Percentiles rank a stretch among this genome's conserved stretches.
Evolutionary conservation across 2,797 vertebrate species (phyloP).

Genomic region (Cirrhinus molitorella): DNA sequence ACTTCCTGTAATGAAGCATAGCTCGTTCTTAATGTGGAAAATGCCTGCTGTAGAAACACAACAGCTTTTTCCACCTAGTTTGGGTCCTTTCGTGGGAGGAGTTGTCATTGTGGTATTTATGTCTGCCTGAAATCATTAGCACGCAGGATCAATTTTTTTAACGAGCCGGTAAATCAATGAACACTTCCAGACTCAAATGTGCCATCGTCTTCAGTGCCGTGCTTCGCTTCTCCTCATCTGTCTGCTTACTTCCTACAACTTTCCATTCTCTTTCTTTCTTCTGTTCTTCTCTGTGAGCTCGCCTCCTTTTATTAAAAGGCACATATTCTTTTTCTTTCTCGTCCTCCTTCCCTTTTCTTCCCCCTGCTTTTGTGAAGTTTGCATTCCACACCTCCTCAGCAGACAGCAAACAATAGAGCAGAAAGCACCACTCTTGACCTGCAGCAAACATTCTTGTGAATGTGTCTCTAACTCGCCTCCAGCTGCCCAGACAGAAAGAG

Average conservation of each 20-base stretch:
- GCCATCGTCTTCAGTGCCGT: conserved; percentile 10
- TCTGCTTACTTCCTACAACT: conserved; percentile 8
- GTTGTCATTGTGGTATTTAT: conserved; percentile 75
- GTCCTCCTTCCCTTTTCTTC: conserved; percentile 64
- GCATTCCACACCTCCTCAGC: conserved; percentile 83
- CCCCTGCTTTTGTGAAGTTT: conserved; percentile 76
- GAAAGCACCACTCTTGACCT: conserved; percentile 76
- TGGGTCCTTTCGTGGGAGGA: conserved; percentile 49
- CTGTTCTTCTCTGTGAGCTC: conserved; percentile 13
- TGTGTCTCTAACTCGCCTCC: conserved; percentile 55
- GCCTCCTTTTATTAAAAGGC: conserved; percentile 52
- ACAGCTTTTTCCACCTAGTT: conserved; percentile 14
- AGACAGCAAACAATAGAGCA: conserved; percentile 80
- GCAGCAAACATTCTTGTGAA: conserved; percentile 80
- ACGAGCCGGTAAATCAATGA: conserved; percentile 71
- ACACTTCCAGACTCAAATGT: conserved; percentile 26
- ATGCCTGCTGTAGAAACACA: not conserved
- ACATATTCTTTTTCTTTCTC: conserved; percentile 51
- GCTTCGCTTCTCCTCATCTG: conserved; percentile 23
- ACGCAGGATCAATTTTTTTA: conserved; percentile 68
- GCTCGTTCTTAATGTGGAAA: conserved; percentile 36
- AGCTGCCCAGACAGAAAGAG: conserved; percentile 43
- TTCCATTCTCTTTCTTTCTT: conserved; percentile 15
- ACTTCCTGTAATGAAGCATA: conserved; percentile 38
- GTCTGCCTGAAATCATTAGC: conserved; percentile 73